These are phyloP conservation scores for Apostichopus leukothele DNA, from an alignment of 53 echinoderm and acorn worm genomes.

Conservation along the genomic window DNA sequence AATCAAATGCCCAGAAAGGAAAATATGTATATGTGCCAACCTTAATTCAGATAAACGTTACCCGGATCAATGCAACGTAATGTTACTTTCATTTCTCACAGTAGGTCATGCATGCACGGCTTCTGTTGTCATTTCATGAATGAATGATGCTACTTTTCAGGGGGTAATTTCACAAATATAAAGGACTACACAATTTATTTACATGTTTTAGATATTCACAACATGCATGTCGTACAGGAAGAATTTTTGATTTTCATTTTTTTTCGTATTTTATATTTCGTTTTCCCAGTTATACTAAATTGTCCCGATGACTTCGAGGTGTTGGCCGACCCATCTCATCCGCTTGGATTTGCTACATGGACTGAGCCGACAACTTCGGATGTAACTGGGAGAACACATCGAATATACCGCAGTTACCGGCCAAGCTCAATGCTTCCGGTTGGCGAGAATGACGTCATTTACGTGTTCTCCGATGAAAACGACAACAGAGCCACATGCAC, in stretches of 20 bases:
- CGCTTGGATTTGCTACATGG: constrained; percentile 31
- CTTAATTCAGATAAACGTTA: too few relatives aligned
- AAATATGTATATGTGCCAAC: too few relatives aligned
- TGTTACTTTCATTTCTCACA: too few relatives aligned
- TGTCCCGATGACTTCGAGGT: constrained; percentile 39
- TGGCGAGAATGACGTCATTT: constrained; percentile 44
- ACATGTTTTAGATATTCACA: not conserved
- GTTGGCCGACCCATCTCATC: constrained; percentile 13
- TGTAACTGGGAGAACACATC: not conserved
- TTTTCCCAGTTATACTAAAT: not conserved
- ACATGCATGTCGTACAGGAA: not conserved
- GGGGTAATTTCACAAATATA: not conserved
- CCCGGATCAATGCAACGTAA: too few relatives aligned
- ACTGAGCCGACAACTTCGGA: not conserved
- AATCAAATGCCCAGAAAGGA: too few relatives aligned
- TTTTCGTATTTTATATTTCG: not conserved
- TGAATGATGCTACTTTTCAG: not conserved
- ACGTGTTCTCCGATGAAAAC: constrained; percentile 28
- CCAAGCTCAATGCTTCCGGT: constrained; percentile 36
- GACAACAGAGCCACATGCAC: constrained; percentile 26
- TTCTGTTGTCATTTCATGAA: too few relatives aligned
- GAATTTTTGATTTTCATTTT: not conserved
- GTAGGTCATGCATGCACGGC: too few relatives aligned
- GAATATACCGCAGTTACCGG: constrained; percentile 11
- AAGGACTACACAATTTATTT: not conserved